A percentile compares a stretch with the other conserved stretches of the same genome.
These are phyloP conservation scores for Reticulitermes speratus DNA, from an alignment of 1,140 invertebrate genomes.

Conservation along the genomic window DNA sequence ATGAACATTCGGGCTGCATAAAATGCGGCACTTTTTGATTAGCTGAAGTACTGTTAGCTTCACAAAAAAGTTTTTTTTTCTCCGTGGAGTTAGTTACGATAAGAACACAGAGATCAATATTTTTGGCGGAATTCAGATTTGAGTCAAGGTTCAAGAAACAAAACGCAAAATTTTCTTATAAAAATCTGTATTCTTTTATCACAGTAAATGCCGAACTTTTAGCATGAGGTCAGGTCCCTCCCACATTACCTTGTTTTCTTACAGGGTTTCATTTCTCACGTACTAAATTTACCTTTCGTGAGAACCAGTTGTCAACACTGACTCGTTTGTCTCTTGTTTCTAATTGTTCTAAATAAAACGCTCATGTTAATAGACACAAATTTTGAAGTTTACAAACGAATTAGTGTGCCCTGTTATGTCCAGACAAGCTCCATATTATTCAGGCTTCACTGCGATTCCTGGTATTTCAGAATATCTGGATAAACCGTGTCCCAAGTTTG, in stretches of 20 bases:
- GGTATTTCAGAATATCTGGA: not conserved
- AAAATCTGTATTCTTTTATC: too few species aligned
- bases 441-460: not conserved
- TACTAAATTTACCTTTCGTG: not conserved
- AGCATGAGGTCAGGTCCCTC: not conserved
- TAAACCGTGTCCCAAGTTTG: not conserved
- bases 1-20: too few species aligned
- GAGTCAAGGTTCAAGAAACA: too few species aligned
- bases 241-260: not conserved
- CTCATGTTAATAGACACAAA: slow-evolving; percentile 7
- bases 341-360: slow-evolving; percentile 1
- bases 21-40: too few species aligned
- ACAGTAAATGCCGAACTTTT: too few species aligned
- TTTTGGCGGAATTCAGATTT: too few species aligned
- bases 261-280: not conserved
- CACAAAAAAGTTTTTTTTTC: too few species aligned
- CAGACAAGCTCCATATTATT: not conserved
- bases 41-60: too few species aligned
- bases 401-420: not conserved
- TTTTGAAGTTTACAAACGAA: not conserved
- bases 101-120: too few species aligned
- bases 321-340: slow-evolving; percentile 15
- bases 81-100: too few species aligned
- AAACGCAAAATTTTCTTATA: too few species aligned
- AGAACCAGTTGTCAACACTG: slow-evolving; percentile 2